Evolutionary conservation across 2,797 vertebrate genomes (phyloP).

Genomic region (Malurus splendens): DNA sequence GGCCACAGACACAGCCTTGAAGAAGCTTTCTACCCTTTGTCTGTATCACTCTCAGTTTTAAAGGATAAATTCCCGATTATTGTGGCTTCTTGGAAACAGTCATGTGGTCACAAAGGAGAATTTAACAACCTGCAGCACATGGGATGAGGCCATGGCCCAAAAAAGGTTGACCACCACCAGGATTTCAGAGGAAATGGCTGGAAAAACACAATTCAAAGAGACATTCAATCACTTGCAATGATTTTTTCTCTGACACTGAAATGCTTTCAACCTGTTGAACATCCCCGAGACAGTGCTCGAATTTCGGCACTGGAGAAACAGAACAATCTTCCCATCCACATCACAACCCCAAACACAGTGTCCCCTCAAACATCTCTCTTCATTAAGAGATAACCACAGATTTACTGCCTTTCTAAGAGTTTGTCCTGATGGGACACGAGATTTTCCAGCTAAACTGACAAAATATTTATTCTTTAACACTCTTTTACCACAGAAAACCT

Average conservation of each 20-base stretch:
- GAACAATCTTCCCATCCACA: background rate
- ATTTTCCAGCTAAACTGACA: background rate
- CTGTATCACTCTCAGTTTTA: background rate
- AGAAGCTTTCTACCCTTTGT: background rate
- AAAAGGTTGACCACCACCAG: background rate
- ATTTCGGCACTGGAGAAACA: background rate
- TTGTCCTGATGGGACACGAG: background rate
- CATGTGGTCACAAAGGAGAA: background rate
- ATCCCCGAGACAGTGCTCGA: rapidly evolving
- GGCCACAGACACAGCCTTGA: background rate
- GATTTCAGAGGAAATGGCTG: background rate
- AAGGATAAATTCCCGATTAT: background rate
- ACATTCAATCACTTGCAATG: background rate
- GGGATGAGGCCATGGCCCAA: background rate
- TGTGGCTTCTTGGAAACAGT: background rate
- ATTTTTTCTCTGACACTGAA: background rate
- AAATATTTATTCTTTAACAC: background rate
- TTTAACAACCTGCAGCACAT: background rate
- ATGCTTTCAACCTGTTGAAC: background rate
- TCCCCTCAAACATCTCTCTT: background rate
- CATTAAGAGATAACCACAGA: background rate
- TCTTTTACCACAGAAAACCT: background rate
- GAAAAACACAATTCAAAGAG: background rate
- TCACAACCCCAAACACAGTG: background rate
- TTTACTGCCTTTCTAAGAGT: background rate